Evolutionary conservation across 1,140 invertebrate species (phyloP), one percentile per base, ranked within the genome.

Genomic region (Leptoteleia sp.): DNA sequence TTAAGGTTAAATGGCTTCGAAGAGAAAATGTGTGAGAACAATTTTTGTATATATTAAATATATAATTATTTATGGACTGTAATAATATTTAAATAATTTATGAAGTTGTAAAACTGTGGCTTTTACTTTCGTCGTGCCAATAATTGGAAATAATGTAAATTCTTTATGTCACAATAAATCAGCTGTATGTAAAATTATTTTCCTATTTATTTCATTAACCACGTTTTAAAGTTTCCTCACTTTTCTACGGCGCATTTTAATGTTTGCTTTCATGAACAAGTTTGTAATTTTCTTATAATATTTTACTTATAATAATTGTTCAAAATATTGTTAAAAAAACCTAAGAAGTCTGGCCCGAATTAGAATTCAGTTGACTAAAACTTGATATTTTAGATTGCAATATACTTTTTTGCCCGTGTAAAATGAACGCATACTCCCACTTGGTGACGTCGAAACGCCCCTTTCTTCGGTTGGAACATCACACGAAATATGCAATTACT

Each of bases 101-200:
- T 45, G 2, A 29, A 42, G 42, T 25, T 7, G 8, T 45, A 59
- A 59, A 33, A 48, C 19, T 38, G 43, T 33, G 13, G 5, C 5
- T 25, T 62, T 25, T 62, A 19, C 25, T 22, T 62, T 38, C 11
- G n/a, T 16, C 15, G 19, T 25, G 13, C 12, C 38, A 31, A 40
- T 48, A 47, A 25, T 16, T 12, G 8, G 27, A n/a, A 16, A 37
- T 40, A 11, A 16, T 67, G 42, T 68, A 38, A 5, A 70, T 70
- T 57, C 52, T 59, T 40, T 59, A 48, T 50, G 54, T 57, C 22
- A 70, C 15, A 57, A 70, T 70, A 70, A 70, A 70, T 70, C 52
- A 27, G 25, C 54, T 65, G 9, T 42, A 33, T 33, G 47, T 52
- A 65, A 64, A 64, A 47, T 9, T 22, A 19, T 12, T 22, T 9